Evolutionary conservation across 2,888 invertebrate genomes (phyloP), one percentile per base, ranked within the genome.

Genomic region (Phytoseiulus persimilis): DNA sequence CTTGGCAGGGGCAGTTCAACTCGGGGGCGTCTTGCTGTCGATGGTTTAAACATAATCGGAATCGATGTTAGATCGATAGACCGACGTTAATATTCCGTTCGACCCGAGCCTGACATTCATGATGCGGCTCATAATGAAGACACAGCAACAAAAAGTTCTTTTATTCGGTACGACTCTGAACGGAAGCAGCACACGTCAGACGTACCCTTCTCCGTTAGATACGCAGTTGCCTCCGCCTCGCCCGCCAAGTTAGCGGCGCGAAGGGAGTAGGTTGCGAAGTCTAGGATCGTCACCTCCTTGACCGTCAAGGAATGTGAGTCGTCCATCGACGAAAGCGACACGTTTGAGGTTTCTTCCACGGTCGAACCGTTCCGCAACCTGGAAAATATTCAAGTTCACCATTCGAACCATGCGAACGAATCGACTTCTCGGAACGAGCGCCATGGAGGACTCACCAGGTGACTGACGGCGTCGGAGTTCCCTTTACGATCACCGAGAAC

Each of bases 401-500:
- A 83, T 9, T 14, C 83, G 83, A 31, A n/a, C n/a, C n/a, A n/a
- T n/a, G n/a, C n/a, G n/a, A n/a, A n/a, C n/a, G n/a, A n/a, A n/a
- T n/a, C n/a, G n/a, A n/a, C n/a, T 83, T 83, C 31, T 83, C 11
- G 23, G 31, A 31, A 83, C 23, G 5, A 6, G 9, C 23, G 32
- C 23, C 46, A 46, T 65, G 65, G 28, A 65, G 18, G 14, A 89
- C 91, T 91, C 92, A 94, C 97, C 97, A 97, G 91, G 95, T 95
- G 0, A 96, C 94, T 0, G 94, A 94, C 0, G 99, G 98, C 91
- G 95, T 94, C 0, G 98, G 99, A 92, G 97, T 97, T 90, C 98
- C 98, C 91, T 96, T 96, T 0, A 98, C 94, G 91, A 96, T 95
- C 90, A 96, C 96, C 92, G 95, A 95, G 18, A 98, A 94, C 91